These are phyloP conservation scores for Hoplostethus mediterraneus DNA, from an alignment of 2,797 vertebrate species.

Conservation along the genomic window DNA sequence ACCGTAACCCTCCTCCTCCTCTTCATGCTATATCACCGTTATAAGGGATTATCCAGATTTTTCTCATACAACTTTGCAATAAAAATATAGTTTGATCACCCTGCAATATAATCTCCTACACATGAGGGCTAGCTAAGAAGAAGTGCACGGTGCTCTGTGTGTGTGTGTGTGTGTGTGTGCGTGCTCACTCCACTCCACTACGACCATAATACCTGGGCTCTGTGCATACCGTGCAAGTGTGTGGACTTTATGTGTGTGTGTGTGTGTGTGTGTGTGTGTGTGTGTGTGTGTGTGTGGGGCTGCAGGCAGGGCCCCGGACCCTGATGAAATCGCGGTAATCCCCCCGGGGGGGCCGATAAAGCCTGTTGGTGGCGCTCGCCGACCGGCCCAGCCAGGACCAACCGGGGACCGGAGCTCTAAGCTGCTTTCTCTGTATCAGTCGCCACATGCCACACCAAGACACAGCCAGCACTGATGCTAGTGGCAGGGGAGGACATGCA, in stretches of 20 bases:
- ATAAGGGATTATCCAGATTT: too few relatives aligned
- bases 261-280: conserved; percentile 21
- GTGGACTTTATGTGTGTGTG: conserved; percentile 18
- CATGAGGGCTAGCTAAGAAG: background rate
- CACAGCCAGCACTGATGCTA: conserved; percentile 65
- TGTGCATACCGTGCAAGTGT: conserved; percentile 3
- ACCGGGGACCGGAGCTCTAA: conserved; percentile 75
- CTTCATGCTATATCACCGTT: too few relatives aligned
- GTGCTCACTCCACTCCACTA: too few relatives aligned
- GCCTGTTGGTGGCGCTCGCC: conserved; percentile 68
- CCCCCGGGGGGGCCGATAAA: conserved; percentile 62
- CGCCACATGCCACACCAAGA: conserved; percentile 74
- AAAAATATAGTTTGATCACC: too few relatives aligned
- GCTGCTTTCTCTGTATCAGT: conserved; percentile 86
- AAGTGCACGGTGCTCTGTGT: background rate
- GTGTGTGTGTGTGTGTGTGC: background rate
- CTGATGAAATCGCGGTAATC: conserved; percentile 78
- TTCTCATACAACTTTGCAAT: too few relatives aligned
- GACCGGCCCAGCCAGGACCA: conserved; percentile 61
- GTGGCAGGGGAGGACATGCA: conserved; percentile 19
- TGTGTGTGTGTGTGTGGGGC: conserved; percentile 33
- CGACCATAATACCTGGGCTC: background rate
- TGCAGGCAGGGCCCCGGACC: conserved; percentile 24
- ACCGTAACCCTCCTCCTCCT: too few relatives aligned
- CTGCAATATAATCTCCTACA: background rate